A percentile compares a stretch with the other conserved stretches of the same genome.
Evolutionary conservation across 23 tunicate genomes (phyloP).

Genomic region (Aplidium turbinatum): DNA sequence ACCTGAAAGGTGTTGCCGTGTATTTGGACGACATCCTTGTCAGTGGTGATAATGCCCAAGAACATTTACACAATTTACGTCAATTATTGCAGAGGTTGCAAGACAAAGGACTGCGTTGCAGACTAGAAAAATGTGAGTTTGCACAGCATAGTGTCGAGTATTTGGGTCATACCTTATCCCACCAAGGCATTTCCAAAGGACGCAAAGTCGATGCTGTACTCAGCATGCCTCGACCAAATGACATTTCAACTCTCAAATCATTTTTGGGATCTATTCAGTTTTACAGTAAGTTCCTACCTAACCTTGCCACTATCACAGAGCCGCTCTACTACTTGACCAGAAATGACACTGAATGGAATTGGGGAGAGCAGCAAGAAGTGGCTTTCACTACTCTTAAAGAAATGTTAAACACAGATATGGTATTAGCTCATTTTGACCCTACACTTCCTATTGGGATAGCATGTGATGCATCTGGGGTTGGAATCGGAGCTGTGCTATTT

Average conservation of each 20-base stretch:
- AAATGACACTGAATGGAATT: slow-evolving; percentile 15
- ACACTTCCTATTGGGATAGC: slow-evolving; percentile 32
- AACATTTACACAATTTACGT: slow-evolving; percentile 24
- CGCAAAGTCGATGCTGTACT: slow-evolving; percentile 27
- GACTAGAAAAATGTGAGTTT: slow-evolving; percentile 33
- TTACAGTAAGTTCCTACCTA: slow-evolving; percentile 33
- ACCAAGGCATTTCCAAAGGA: slow-evolving; percentile 13
- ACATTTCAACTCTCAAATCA: slow-evolving; percentile 19
- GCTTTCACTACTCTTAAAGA: slow-evolving; percentile 4
- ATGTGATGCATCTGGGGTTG: slow-evolving; percentile 34
- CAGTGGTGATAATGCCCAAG: slow-evolving; percentile 32
- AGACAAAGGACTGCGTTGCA: slow-evolving; percentile 26
- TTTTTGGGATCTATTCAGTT: slow-evolving; percentile 39
- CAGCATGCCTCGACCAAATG: slow-evolving; percentile 21
- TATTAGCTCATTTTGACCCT: slow-evolving; percentile 29
- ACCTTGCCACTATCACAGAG: slow-evolving; percentile 26
- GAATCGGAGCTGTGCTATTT: slow-evolving; percentile 31
- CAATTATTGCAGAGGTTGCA: slow-evolving; percentile 8
- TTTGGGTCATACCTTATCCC: slow-evolving; percentile 23
- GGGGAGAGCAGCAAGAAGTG: slow-evolving; percentile 5
- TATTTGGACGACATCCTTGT: slow-evolving; percentile 40
- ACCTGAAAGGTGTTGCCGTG: slow-evolving; percentile 12
- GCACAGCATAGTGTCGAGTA: slow-evolving; percentile 27
- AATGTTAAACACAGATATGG: slow-evolving; percentile 3
- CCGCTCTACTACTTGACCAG: slow-evolving; percentile 24